phyloP scores from a whole-genome alignment of 2,113 vertebrate genomes.

The Etia nguti region DNA sequence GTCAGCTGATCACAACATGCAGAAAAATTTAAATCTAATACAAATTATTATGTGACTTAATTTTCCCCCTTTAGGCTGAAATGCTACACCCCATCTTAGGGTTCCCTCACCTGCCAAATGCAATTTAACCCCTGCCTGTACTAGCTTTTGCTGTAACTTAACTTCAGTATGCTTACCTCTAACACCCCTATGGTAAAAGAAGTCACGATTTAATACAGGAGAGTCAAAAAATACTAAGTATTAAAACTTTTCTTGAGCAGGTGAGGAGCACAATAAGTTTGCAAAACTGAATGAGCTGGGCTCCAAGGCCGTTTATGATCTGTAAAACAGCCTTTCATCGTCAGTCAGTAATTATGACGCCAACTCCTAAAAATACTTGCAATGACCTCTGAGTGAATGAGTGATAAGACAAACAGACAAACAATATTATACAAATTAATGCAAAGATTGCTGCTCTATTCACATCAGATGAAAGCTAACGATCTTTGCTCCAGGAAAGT shows the following conservation, averaged over 20 bases:
- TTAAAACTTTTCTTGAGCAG: background rate
- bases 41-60: background rate
- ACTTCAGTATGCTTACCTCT: background rate
- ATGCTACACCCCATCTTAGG: background rate
- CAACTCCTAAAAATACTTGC: background rate
- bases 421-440: background rate
- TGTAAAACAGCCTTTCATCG: background rate
- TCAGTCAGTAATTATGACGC: background rate
- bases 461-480: background rate
- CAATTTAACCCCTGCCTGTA: background rate
- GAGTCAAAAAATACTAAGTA: background rate
- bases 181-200: background rate
- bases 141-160: background rate
- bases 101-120: background rate
- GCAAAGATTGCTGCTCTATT: background rate
- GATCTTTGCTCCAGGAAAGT: background rate
- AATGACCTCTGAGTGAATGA: background rate
- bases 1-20: background rate
- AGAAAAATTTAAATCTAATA: background rate
- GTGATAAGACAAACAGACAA: background rate
- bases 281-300: background rate
- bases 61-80: background rate
- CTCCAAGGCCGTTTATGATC: background rate
- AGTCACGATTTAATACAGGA: background rate
- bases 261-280: background rate